A percentile compares a stretch with the other conserved stretches of the same genome.
These are phyloP conservation scores for Crossaster papposus DNA, from an alignment of 53 echinoderm and acorn worm species.

Conservation along the genomic window DNA sequence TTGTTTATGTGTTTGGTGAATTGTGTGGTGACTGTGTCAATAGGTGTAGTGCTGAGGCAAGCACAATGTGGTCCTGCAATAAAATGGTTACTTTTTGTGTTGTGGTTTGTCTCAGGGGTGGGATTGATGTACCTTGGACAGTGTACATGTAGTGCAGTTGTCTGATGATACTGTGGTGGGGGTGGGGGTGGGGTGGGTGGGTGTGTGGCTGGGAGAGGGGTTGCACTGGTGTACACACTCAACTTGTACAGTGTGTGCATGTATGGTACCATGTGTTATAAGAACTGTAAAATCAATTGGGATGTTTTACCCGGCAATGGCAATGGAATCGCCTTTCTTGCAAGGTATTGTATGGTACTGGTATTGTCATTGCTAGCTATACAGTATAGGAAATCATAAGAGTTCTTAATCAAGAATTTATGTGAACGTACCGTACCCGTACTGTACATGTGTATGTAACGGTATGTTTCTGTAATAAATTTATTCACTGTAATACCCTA, in stretches of 20 bases:
- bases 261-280: neutral
- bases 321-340: slow-evolving; percentile 28
- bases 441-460: neutral
- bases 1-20: neutral
- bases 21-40: neutral
- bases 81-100: neutral
- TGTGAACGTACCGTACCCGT: slow-evolving; percentile 8
- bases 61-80: neutral
- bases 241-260: neutral
- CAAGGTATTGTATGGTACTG: no score
- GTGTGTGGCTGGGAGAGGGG: neutral
- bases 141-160: no score
- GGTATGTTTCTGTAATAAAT: no score
- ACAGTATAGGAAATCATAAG: slow-evolving; percentile 22
- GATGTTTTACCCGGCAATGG: neutral
- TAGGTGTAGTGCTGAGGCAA: neutral
- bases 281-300: neutral
- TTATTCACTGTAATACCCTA: no score
- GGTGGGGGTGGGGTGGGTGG: neutral
- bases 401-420: neutral
- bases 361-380: slow-evolving; percentile 14
- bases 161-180: neutral
- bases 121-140: no score
- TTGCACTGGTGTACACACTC: neutral
- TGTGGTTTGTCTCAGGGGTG: neutral